Evolutionary conservation across 2,113 vertebrate genomes (phyloP).

Genomic region (Rousettus leschenaultii): DNA sequence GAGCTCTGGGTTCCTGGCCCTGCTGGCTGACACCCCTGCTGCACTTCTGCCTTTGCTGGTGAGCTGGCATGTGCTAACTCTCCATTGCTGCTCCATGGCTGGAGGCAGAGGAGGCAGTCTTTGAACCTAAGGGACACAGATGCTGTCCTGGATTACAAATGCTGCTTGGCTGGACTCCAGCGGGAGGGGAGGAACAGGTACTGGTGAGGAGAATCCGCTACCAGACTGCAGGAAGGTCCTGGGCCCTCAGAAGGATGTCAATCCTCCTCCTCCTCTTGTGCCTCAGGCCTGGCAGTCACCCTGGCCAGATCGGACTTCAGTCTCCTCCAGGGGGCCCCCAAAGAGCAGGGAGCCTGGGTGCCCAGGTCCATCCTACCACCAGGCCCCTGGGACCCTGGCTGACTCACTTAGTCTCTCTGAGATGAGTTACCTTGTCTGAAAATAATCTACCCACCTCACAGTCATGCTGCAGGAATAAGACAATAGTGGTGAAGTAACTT

Average conservation of each 20-base stretch:
- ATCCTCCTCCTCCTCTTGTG: neutral
- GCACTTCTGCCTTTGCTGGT: neutral
- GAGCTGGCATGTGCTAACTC: neutral
- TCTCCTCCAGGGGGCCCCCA: neutral
- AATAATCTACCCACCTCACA: neutral
- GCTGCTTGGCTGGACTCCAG: neutral
- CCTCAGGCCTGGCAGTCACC: neutral
- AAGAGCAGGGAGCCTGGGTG: neutral
- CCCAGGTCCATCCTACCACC: neutral
- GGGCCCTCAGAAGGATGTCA: neutral
- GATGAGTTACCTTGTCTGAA: neutral
- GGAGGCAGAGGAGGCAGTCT: neutral
- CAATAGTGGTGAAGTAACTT: neutral
- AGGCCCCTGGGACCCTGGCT: neutral
- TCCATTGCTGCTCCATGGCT: accelerated
- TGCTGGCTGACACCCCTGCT: neutral
- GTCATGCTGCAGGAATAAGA: neutral
- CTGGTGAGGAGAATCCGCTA: neutral
- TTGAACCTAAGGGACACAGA: neutral
- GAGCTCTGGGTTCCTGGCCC: neutral
- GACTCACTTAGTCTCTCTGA: neutral
- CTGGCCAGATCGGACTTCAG: neutral
- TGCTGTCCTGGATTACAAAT: neutral
- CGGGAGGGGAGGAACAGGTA: neutral
- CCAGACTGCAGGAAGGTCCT: neutral